These are phyloP conservation scores for Ursus arctos DNA, from an alignment of 2,113 vertebrate species.

Conservation along the genomic window DNA sequence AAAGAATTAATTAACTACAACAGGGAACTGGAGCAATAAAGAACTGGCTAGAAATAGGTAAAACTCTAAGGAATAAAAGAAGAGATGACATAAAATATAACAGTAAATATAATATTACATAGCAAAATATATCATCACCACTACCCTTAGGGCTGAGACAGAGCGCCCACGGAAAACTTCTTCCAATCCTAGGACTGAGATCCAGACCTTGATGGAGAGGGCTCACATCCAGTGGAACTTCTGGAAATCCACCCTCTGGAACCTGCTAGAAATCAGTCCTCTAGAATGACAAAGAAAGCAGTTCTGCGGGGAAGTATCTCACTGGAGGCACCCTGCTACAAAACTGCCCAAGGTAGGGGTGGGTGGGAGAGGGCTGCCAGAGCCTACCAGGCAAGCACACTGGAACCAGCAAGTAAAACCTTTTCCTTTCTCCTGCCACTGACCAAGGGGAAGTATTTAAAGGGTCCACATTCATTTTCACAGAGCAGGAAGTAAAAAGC, in stretches of 20 bases:
- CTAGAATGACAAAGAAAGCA: not conserved
- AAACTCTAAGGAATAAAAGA: not conserved
- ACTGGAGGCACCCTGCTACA: not conserved
- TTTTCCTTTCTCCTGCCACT: not conserved
- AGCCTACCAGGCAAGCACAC: not conserved
- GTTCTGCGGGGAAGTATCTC: not conserved
- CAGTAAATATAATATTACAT: not conserved
- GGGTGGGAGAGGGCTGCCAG: not conserved
- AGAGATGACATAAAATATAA: not conserved
- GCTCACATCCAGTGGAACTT: not conserved
- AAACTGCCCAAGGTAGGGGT: not conserved
- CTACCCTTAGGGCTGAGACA: not conserved
- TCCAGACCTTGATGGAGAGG: not conserved
- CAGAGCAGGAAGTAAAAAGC: not conserved
- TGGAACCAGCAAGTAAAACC: not conserved
- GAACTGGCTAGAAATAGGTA: not conserved
- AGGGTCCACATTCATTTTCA: not conserved
- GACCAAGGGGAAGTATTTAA: not conserved
- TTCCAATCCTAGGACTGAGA: not conserved
- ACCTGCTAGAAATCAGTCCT: not conserved
- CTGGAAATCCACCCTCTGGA: not conserved
- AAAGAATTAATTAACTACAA: not conserved
- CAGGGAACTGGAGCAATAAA: not conserved
- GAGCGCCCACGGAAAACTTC: not conserved
- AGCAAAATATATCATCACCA: not conserved